A percentile compares a stretch with the other conserved stretches of the same genome.
Evolutionary conservation across 2,113 vertebrate genomes (phyloP).

Genomic region (Meleagris gallopavo): DNA sequence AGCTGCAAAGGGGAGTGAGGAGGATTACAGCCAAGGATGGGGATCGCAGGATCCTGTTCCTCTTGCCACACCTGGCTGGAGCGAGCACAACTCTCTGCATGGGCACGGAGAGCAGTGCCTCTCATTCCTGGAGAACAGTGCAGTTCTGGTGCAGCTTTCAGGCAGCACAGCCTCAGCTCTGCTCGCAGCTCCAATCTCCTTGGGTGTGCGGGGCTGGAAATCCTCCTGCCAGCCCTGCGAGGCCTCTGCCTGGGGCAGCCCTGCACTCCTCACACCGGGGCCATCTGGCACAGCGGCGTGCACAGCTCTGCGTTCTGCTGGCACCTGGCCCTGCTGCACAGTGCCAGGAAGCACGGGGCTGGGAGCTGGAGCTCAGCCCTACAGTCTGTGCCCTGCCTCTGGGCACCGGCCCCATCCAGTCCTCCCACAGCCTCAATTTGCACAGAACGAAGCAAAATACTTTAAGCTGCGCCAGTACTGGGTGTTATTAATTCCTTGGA

Average conservation of each 20-base stretch:
- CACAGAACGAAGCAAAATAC: neutral
- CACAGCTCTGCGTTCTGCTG: constrained; percentile 25
- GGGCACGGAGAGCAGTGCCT: neutral
- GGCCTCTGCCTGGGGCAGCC: neutral
- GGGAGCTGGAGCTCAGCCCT: neutral
- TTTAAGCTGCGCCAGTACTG: neutral
- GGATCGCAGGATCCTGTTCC: rapidly evolving
- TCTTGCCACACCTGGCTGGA: neutral
- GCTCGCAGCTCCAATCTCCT: rapidly evolving
- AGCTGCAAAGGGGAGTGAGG: neutral
- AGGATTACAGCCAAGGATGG: neutral
- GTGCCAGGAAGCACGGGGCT: neutral
- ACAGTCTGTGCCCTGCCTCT: neutral
- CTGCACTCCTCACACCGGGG: neutral
- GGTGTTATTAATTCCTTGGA: neutral
- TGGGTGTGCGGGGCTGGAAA: neutral
- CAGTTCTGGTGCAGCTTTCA: rapidly evolving
- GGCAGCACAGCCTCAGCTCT: rapidly evolving
- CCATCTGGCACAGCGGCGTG: constrained; percentile 21
- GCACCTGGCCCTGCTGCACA: constrained; percentile 21
- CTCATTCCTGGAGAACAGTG: rapidly evolving
- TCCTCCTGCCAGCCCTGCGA: neutral
- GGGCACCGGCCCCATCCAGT: neutral
- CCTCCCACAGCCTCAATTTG: neutral
- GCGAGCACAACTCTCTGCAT: rapidly evolving